These are phyloP conservation scores for Tiliacea aurago DNA, from an alignment of 2,888 invertebrate species.

Conservation along the genomic window DNA sequence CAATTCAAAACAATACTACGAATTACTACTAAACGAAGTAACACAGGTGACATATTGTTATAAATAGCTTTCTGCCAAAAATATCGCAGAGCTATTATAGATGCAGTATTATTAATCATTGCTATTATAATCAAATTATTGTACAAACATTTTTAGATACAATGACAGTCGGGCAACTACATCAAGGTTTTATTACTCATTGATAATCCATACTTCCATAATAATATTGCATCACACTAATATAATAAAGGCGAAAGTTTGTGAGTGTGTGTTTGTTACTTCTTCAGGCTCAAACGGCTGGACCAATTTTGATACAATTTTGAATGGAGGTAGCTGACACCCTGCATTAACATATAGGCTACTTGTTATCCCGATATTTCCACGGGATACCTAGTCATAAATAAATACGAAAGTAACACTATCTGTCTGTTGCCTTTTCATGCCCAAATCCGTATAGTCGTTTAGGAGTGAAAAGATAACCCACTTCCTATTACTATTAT, in stretches of 20 bases:
- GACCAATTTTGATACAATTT: too few relatives aligned
- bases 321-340: too few relatives aligned
- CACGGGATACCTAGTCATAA: too few relatives aligned
- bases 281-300: too few relatives aligned
- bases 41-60: conserved; percentile 30
- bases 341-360: too few relatives aligned
- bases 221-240: too few relatives aligned
- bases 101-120: conserved; percentile 46
- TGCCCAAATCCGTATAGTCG: not conserved
- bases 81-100: conserved; percentile 20
- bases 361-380: too few relatives aligned
- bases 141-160: conserved; percentile 22
- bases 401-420: not conserved
- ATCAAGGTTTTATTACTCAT: conserved; percentile 23
- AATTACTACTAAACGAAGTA: not conserved
- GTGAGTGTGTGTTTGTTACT: too few relatives aligned
- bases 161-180: conserved; percentile 13
- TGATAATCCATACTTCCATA: conserved; percentile 4
- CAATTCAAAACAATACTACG: conserved; percentile 5
- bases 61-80: conserved; percentile 38
- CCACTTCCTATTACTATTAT: not conserved
- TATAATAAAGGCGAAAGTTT: too few relatives aligned
- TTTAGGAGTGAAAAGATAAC: not conserved
- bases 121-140: conserved; percentile 30
- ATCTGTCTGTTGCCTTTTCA: not conserved